phyloP scores from a whole-genome alignment of 2,888 invertebrate genomes.

The Blomia tropicalis region DNA sequence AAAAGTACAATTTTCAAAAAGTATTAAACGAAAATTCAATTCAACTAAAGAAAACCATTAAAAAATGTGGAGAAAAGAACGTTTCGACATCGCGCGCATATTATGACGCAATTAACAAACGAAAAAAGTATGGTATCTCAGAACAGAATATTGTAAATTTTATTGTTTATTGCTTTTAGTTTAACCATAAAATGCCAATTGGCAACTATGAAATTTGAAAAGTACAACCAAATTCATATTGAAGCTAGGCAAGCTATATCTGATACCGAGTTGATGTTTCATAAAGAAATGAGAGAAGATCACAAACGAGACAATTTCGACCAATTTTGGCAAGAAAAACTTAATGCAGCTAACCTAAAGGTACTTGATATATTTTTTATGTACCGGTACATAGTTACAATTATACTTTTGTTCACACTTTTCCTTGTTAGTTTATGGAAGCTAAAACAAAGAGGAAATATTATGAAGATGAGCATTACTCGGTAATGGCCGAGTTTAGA shows the following conservation, averaged over 20 bases:
- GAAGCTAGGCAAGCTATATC: conserved; percentile 23
- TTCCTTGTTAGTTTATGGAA: conserved; percentile 20
- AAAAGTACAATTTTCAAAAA: conserved; percentile 4
- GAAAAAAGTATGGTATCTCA: background rate
- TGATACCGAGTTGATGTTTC: conserved; percentile 23
- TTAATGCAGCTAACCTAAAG: conserved; percentile 24
- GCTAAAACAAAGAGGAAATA: conserved; percentile 22
- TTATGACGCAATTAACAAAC: conserved; percentile 21
- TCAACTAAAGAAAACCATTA: background rate
- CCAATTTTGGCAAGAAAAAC: conserved; percentile 25
- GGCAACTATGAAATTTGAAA: conserved; percentile 23
- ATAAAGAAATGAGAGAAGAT: background rate
- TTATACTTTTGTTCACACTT: background rate
- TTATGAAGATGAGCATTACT: conserved; percentile 20
- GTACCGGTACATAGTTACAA: background rate
- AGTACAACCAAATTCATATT: conserved; percentile 20
- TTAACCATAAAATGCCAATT: conserved; percentile 23
- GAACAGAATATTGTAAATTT: background rate
- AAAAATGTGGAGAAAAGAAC: conserved; percentile 17
- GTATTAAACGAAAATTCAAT: conserved; percentile 19
- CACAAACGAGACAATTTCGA: conserved; percentile 21
- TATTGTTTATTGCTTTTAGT: background rate
- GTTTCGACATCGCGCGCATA: conserved; percentile 21
- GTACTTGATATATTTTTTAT: background rate
- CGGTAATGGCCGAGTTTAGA: conserved; percentile 20